These are phyloP conservation scores for Solea senegalensis DNA, from an alignment of 2,113 vertebrate species.

Conservation along the genomic window DNA sequence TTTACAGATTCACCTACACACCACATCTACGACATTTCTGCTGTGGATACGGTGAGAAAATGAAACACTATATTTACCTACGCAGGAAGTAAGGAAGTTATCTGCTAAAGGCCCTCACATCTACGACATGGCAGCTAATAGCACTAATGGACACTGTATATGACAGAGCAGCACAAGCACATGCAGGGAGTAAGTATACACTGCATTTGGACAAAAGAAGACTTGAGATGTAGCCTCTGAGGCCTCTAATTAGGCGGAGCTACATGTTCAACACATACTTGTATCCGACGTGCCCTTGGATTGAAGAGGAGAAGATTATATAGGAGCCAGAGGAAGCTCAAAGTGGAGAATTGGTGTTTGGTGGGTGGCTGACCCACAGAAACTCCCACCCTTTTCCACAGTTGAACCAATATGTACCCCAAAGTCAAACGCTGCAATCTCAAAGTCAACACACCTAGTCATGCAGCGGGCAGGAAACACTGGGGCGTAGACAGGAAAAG, in stretches of 20 bases:
- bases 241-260: slow-evolving; percentile 54
- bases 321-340: slow-evolving; percentile 37
- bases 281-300: slow-evolving; percentile 4
- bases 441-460: slow-evolving; percentile 77
- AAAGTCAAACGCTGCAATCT: slow-evolving; percentile 54
- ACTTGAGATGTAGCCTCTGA: slow-evolving; percentile 13
- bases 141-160: slow-evolving; percentile 52
- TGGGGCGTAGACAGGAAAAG: slow-evolving; percentile 81
- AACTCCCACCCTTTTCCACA: slow-evolving; percentile 70
- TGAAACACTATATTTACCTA: slow-evolving; percentile 60
- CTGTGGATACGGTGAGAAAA: slow-evolving; percentile 22
- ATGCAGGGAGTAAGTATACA: slow-evolving; percentile 31
- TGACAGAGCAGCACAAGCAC: slow-evolving; percentile 53
- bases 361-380: slow-evolving; percentile 26
- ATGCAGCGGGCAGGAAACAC: slow-evolving; percentile 76
- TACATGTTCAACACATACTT: slow-evolving; percentile 30
- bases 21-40: slow-evolving; percentile 47
- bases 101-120: slow-evolving; percentile 30
- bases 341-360: slow-evolving; percentile 36
- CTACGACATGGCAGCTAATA: slow-evolving; percentile 33
- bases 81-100: slow-evolving; percentile 46
- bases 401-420: slow-evolving; percentile 39
- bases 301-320: slow-evolving; percentile 46
- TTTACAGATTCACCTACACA: slow-evolving; percentile 44
- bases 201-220: slow-evolving; percentile 41